Percentiles rank a stretch among this genome's conserved stretches.
Evolutionary conservation across 2,888 invertebrate species (phyloP).

Genomic region (Abscondita cerata): DNA sequence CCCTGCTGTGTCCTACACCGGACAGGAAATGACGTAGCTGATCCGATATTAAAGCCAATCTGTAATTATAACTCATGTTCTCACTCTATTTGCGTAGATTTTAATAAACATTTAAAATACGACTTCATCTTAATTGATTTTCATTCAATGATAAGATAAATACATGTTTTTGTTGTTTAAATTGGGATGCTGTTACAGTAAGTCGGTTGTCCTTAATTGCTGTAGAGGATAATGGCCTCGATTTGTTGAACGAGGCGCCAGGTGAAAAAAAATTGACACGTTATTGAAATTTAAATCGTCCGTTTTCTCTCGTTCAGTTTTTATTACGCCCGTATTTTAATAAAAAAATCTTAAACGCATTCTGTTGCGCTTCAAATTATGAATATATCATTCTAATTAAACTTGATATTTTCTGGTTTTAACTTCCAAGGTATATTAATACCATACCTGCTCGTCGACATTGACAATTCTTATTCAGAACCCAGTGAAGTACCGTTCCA

Average conservation of each 20-base stretch:
- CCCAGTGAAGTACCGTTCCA: constrained; percentile 47
- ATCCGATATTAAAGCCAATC: constrained; percentile 37
- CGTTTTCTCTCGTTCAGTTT: constrained; percentile 30
- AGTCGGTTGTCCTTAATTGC: constrained; percentile 30
- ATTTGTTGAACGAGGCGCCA: constrained; percentile 33
- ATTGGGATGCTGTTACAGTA: constrained; percentile 15
- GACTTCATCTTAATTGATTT: constrained; percentile 5
- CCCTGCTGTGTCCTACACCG: constrained; percentile 30
- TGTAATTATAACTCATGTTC: constrained; percentile 34
- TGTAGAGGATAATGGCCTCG: constrained; percentile 31
- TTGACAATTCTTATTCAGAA: constrained; percentile 45
- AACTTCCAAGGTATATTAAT: constrained; percentile 36
- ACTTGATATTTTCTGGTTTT: constrained; percentile 33
- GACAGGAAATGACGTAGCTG: constrained; percentile 42
- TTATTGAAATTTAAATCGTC: constrained; percentile 35
- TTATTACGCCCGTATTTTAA: constrained; percentile 27
- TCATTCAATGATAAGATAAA: constrained; percentile 10
- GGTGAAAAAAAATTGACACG: constrained; percentile 35
- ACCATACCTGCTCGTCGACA: constrained; percentile 41
- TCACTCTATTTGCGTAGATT: constrained; percentile 16
- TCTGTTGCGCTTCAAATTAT: constrained; percentile 34
- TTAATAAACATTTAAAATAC: not conserved
- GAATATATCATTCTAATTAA: constrained; percentile 34
- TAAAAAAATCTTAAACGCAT: constrained; percentile 28
- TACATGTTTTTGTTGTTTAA: constrained; percentile 8